Percentiles rank a stretch among this genome's conserved stretches.
phyloP scores from a whole-genome alignment of 2,888 invertebrate genomes.

The Catocala nupta region DNA sequence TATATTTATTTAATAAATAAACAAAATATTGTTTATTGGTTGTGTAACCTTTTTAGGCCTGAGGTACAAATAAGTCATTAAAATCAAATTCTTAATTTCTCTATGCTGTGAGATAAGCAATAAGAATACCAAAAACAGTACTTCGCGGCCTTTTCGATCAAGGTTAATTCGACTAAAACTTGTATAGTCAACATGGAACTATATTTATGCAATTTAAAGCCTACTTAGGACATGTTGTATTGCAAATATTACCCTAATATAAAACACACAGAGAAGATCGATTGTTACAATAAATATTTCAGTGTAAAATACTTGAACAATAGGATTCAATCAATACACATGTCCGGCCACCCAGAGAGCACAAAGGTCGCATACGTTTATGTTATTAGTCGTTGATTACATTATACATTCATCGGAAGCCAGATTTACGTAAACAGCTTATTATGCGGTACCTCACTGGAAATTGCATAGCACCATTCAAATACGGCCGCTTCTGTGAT shows the following conservation, averaged over 20 bases:
- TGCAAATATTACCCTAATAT: background rate
- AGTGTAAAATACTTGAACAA: constrained; percentile 17
- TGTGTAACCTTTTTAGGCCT: no score
- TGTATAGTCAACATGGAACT: background rate
- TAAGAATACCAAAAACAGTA: no score
- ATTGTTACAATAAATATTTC: background rate
- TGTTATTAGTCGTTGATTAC: constrained; percentile 74
- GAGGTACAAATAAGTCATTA: no score
- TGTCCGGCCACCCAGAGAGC: constrained; percentile 29
- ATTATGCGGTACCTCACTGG: constrained; percentile 66
- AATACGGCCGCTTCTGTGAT: constrained; percentile 58
- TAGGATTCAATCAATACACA: constrained; percentile 39
- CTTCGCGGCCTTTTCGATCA: no score
- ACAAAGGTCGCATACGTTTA: constrained; percentile 57
- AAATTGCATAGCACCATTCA: constrained; percentile 62
- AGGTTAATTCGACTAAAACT: no score
- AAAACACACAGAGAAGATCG: background rate
- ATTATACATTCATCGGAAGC: constrained; percentile 81
- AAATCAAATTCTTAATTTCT: no score
- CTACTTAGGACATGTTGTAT: background rate
- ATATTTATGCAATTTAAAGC: background rate
- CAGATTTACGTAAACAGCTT: constrained; percentile 78
- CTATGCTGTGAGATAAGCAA: no score
- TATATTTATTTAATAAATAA: no score
- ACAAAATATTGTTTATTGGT: no score